A percentile compares a stretch with the other conserved stretches of the same genome.
Conservation (phyloP, 92 coral and sea anemone genomes). For the Diadumene lineata region DNA sequence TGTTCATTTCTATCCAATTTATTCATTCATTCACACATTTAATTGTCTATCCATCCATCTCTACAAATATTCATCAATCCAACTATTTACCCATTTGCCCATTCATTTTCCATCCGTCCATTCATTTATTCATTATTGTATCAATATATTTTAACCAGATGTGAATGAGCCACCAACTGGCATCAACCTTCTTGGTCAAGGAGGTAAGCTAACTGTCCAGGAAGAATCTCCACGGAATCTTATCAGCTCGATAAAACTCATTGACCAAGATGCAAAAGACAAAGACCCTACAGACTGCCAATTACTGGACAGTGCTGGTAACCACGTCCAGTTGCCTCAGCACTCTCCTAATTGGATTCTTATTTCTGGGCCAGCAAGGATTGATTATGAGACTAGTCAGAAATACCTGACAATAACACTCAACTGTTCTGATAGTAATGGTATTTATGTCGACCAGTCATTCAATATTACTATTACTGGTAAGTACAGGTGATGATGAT, state of each 20-base stretch:
- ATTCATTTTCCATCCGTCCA: background rate
- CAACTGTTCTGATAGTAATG: slow-evolving; percentile 76
- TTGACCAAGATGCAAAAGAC: slow-evolving; percentile 60
- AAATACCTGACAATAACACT: slow-evolving; percentile 51
- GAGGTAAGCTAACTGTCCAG: slow-evolving; percentile 14
- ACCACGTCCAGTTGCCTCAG: slow-evolving; percentile 45
- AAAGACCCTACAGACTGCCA: slow-evolving; percentile 61
- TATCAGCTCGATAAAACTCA: slow-evolving; percentile 61
- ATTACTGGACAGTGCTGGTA: slow-evolving; percentile 64
- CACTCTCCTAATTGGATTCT: slow-evolving; percentile 42
- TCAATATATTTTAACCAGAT: background rate
- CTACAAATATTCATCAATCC: background rate
- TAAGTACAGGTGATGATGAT: slow-evolving; percentile 18
- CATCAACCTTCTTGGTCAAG: slow-evolving; percentile 51
- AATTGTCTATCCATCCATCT: background rate
- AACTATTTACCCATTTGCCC: background rate
- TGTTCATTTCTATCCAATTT: background rate
- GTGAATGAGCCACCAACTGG: slow-evolving; percentile 87
- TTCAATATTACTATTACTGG: slow-evolving; percentile 62
- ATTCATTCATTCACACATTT: background rate
- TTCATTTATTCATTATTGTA: background rate
- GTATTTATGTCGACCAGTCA: slow-evolving; percentile 45
- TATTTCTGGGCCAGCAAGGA: slow-evolving; percentile 66
- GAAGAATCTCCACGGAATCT: slow-evolving; percentile 70
- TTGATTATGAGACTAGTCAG: slow-evolving; percentile 71